phyloP scores from a whole-genome alignment of 2,113 vertebrate species.

The Penelope pileata region DNA sequence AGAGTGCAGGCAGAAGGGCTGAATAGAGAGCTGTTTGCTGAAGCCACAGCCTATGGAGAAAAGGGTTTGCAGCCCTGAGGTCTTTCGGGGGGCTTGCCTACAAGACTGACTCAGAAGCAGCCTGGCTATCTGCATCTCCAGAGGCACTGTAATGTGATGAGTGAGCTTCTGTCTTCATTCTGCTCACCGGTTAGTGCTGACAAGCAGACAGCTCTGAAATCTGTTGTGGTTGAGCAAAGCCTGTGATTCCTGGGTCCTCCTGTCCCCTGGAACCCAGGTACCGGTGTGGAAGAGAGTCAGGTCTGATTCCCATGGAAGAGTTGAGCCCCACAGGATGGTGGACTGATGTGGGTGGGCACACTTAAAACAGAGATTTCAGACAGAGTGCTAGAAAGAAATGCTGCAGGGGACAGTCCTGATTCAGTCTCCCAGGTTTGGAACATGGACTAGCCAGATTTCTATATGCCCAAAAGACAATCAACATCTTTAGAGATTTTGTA shows the following conservation, averaged over 20 bases:
- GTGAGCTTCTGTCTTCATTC: neutral
- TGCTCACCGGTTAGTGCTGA: neutral
- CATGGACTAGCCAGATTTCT: no score
- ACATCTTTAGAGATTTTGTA: neutral
- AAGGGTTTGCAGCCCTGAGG: neutral
- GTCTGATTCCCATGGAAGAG: neutral
- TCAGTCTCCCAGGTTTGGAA: neutral
- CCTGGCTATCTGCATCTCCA: neutral
- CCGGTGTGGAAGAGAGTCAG: neutral
- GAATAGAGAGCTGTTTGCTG: neutral
- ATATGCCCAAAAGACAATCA: neutral
- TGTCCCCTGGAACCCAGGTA: neutral
- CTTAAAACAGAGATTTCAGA: rapidly evolving
- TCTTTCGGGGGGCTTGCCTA: neutral
- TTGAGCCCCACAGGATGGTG: rapidly evolving
- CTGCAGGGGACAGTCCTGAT: no score
- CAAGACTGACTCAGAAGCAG: neutral
- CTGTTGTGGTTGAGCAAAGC: neutral
- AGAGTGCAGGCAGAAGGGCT: neutral
- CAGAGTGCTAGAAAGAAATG: rapidly evolving
- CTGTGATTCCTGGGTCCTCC: neutral
- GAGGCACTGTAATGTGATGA: neutral
- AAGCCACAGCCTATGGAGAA: neutral
- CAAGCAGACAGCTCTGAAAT: neutral
- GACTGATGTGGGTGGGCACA: neutral